These are phyloP conservation scores for Podiceps cristatus DNA, from an alignment of 2,113 vertebrate genomes.

Conservation along the genomic window DNA sequence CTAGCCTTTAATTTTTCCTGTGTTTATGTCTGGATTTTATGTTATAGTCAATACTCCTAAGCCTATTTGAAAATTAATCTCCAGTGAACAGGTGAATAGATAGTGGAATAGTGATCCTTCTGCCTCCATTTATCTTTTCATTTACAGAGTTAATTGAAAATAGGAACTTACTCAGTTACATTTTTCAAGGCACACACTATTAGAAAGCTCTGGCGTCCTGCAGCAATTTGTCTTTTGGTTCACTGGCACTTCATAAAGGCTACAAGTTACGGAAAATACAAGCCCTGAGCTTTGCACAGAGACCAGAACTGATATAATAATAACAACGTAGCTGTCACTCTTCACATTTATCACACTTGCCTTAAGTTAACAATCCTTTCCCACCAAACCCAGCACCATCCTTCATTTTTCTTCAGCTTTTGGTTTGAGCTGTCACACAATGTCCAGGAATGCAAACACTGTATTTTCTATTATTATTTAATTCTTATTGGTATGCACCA, in stretches of 20 bases:
- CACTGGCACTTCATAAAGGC: constrained; percentile 12
- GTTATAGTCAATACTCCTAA: constrained; percentile 8
- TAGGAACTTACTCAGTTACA: not conserved
- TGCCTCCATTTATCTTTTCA: not conserved
- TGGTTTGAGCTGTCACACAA: not conserved
- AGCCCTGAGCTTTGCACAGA: not conserved
- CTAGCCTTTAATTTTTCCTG: not conserved
- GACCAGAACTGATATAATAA: not conserved
- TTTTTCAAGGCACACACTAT: constrained; percentile 15
- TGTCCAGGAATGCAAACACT: not conserved
- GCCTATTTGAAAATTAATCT: constrained; percentile 21
- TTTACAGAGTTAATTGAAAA: not conserved
- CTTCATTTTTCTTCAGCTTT: not conserved
- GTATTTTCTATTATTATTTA: not conserved
- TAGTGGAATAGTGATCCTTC: not conserved
- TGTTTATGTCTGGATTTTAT: constrained; percentile 38
- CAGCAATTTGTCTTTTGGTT: constrained; percentile 30
- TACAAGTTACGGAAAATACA: not conserved
- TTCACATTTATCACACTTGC: not conserved
- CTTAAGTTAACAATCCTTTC: not conserved
- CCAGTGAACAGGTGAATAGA: constrained; percentile 39
- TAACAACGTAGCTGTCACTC: not conserved
- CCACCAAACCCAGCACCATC: not conserved
- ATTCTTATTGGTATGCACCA: not conserved
- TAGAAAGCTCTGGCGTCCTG: not conserved